phyloP scores from a whole-genome alignment of 2,888 invertebrate species.

The Sarcophaga carnaria region DNA sequence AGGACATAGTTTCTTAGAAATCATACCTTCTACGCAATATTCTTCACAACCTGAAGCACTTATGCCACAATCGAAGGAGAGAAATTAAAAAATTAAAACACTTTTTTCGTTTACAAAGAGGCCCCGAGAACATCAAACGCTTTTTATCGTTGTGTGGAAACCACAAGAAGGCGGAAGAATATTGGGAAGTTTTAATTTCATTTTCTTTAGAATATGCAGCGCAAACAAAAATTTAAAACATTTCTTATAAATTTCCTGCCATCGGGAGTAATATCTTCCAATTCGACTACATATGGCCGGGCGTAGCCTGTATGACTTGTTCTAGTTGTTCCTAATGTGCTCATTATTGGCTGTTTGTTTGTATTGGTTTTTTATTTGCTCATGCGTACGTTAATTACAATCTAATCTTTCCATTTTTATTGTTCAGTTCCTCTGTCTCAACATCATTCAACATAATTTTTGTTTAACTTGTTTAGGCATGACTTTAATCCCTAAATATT shows the following conservation, averaged over 20 bases:
- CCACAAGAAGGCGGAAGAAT: no score
- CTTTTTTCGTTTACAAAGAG: no score
- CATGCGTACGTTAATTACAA: constrained; percentile 48
- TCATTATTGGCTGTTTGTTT: neutral
- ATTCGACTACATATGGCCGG: neutral
- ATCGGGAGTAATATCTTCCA: neutral
- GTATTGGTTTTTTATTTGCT: constrained; percentile 3
- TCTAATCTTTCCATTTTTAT: constrained; percentile 41
- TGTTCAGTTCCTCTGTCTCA: neutral
- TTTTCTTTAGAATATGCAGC: no score
- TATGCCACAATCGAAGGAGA: no score
- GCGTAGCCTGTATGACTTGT: neutral
- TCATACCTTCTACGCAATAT: no score
- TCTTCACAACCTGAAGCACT: no score
- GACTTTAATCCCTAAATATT: constrained; percentile 13
- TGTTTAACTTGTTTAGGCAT: constrained; percentile 36
- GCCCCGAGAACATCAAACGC: no score
- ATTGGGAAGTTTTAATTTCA: no score
- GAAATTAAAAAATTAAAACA: no score
- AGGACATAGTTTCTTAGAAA: no score
- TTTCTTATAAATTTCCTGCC: neutral
- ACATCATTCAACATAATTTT: neutral
- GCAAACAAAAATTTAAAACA: neutral
- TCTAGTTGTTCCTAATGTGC: neutral
- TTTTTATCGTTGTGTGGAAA: no score